These are phyloP conservation scores for Drosophila erecta DNA, from an alignment of 1,140 invertebrate species.

Conservation along the genomic window DNA sequence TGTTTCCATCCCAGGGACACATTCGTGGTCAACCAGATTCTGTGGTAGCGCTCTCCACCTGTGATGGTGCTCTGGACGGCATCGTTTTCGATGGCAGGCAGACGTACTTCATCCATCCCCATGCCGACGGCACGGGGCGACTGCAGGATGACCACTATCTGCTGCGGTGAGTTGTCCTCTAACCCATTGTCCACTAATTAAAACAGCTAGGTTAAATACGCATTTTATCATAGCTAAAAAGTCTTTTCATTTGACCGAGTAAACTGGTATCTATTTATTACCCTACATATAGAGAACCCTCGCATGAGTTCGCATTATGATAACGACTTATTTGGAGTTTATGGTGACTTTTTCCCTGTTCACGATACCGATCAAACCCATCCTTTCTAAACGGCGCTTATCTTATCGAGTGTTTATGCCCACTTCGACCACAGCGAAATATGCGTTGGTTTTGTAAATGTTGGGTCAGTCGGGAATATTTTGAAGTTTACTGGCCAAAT, in stretches of 20 bases:
- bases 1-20: conserved; percentile 86
- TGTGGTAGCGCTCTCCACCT: conserved; percentile 95
- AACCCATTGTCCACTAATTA: background rate
- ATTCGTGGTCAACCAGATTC: conserved; percentile 89
- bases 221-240: no score
- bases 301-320: background rate
- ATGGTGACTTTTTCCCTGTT: background rate
- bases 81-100: conserved; percentile 92
- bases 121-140: conserved; percentile 57
- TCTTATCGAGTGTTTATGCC: conserved; percentile 37
- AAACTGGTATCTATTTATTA: background rate
- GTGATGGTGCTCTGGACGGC: conserved; percentile 91
- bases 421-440: background rate
- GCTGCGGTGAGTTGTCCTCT: conserved; percentile 62
- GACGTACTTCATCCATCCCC: conserved; percentile 90
- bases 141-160: conserved; percentile 79
- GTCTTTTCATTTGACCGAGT: background rate
- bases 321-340: background rate
- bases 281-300: background rate
- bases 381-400: conserved; percentile 36
- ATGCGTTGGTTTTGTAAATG: conserved; percentile 23
- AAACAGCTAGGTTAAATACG: background rate
- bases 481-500: conserved; percentile 37
- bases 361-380: background rate
- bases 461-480: conserved; percentile 5